Evolutionary conservation across 2,797 vertebrate species (phyloP).

Genomic region (Eremophila alpestris): DNA sequence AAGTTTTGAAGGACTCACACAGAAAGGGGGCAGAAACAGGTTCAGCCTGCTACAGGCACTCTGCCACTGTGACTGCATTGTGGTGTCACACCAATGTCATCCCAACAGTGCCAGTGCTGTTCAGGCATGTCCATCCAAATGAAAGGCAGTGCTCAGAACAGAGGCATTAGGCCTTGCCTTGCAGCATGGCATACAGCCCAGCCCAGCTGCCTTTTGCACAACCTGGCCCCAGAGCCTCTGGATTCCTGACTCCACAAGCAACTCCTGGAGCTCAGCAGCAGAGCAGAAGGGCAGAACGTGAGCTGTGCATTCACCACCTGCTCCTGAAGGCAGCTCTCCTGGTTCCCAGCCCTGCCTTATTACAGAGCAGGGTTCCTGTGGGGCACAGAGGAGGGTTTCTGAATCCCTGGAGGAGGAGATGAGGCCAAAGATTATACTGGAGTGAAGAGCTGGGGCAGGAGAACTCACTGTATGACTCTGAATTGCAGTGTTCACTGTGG

Average conservation of each 20-base stretch:
- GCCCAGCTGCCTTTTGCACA: neutral
- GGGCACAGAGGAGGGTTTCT: neutral
- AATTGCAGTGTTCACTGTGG: neutral
- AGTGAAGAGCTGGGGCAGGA: neutral
- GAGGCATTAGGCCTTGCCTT: neutral
- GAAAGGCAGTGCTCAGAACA: neutral
- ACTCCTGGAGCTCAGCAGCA: neutral
- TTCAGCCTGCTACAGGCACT: neutral
- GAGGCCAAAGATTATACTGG: neutral
- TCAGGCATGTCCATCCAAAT: neutral
- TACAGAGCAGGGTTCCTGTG: fast-evolving
- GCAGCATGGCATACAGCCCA: neutral
- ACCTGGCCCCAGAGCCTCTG: neutral
- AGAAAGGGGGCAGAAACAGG: neutral
- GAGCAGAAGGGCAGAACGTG: neutral
- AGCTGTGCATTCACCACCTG: neutral
- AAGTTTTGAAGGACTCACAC: neutral
- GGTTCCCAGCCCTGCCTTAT: neutral
- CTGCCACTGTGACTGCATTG: fast-evolving
- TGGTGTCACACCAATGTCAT: neutral
- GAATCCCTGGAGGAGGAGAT: neutral
- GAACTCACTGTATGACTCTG: neutral
- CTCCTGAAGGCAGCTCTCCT: neutral
- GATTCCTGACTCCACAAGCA: neutral
- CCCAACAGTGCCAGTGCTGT: neutral